phyloP scores from a whole-genome alignment of 2,113 vertebrate genomes.

The Prochilodus magdalenae region DNA sequence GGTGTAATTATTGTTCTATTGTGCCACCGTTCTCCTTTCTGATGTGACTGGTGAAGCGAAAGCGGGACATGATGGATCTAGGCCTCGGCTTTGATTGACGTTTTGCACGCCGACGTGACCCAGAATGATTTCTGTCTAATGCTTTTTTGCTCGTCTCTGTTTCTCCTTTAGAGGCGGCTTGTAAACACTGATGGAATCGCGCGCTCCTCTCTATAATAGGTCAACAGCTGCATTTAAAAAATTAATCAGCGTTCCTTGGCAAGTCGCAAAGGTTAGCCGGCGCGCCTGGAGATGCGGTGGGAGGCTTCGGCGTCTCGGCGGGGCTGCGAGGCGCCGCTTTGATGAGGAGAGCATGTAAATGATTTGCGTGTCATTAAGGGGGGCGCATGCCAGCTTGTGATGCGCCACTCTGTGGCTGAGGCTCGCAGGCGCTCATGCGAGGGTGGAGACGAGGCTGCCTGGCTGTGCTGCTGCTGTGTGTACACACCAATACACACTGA shows the following conservation, averaged over 20 bases:
- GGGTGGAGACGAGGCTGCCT: conserved; percentile 21
- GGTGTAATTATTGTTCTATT: conserved; percentile 76
- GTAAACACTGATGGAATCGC: conserved; percentile 84
- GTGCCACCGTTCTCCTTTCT: conserved; percentile 71
- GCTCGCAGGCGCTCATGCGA: conserved; percentile 51
- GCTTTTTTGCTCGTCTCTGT: conserved; percentile 69
- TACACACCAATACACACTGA: no score
- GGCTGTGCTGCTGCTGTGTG: conserved; percentile 25
- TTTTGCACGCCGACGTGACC: conserved; percentile 65
- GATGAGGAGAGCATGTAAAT: conserved; percentile 85
- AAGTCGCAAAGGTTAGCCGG: conserved; percentile 79
- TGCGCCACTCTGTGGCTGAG: conserved; percentile 64
- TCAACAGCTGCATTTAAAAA: conserved; percentile 86
- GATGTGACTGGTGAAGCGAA: conserved; percentile 68
- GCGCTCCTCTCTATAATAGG: conserved; percentile 83
- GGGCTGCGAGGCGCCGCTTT: conserved; percentile 78
- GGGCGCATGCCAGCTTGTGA: conserved; percentile 62
- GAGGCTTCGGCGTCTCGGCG: conserved; percentile 73
- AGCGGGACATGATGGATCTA: conserved; percentile 66
- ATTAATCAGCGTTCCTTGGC: conserved; percentile 81
- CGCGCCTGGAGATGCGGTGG: conserved; percentile 72
- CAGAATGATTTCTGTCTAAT: conserved; percentile 75
- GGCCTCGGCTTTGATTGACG: conserved; percentile 73
- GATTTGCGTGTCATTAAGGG: conserved; percentile 81
- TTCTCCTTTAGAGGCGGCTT: conserved; percentile 76